Evolutionary conservation across 37 sponge, comb jelly and placozoan genomes (phyloP), one percentile per base, ranked within the genome.

Genomic region (Agelas oroides): DNA sequence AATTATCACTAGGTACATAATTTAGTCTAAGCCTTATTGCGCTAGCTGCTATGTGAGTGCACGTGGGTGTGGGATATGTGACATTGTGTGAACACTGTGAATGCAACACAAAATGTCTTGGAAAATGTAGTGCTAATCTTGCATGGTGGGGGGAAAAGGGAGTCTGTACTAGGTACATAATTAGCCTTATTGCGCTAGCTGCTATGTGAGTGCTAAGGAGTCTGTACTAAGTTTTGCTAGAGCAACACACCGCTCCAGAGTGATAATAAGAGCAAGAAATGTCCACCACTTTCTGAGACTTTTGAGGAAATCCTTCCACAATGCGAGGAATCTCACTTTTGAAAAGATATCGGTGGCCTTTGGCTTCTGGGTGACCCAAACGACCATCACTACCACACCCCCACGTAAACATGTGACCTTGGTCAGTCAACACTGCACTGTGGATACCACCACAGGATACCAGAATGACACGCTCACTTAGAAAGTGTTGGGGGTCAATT

Each of bases 321-420:
- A 53, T 38, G 25, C 85, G 35, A 24, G 90, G 90, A 0, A 84
- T 60, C 24, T 79, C 80, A 64, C 85, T 75, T 40, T 73, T 2
- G 59, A 84, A 90, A 24, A 90, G 63, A 71, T 90, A 90, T 30
- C 90, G 61, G 57, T 90, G 90, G 21, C 90, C 90, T n/a, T 78
- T 73, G 25, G 90, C 76, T 31, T 90, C 90, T 23, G 85, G 79
- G 82, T 90, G 85, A 5, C 90, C 90, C 70, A 90, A 61, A 20
- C 90, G 63, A 8, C 90, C 90, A 64, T 90, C 90, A 78, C 90
- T 90, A 33, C 90, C 90, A 78, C 90, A 90, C 28, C 90, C 90
- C 90, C 90, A 90, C 25, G 85, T 90, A 75, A 90, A 90, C 20
- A 84, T 85, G 11, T 37, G 19, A 12, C 85, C 90, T 34, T 71